A percentile compares a stretch with the other conserved stretches of the same genome.
phyloP scores from a whole-genome alignment of 1,140 invertebrate species.

The Aphaenogaster floridana region DNA sequence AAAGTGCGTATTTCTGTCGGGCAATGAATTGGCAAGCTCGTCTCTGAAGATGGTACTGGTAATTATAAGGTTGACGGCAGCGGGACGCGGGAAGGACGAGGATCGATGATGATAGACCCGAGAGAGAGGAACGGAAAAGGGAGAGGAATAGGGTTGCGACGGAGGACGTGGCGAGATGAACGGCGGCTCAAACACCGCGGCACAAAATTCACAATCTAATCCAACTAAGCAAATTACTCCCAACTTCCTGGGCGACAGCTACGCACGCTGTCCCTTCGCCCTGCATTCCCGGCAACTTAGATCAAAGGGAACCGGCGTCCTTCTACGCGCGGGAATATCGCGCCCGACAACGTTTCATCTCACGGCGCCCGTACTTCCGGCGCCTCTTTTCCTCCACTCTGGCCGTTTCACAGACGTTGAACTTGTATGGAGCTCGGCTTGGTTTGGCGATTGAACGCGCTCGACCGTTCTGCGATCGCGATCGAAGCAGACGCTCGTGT shows the following conservation, averaged over 20 bases:
- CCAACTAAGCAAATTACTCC: slow-evolving; percentile 83
- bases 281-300: slow-evolving; percentile 81
- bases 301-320: slow-evolving; percentile 77
- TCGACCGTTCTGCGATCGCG: slow-evolving; percentile 46
- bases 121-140: background rate
- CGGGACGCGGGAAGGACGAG: background rate
- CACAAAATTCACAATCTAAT: slow-evolving; percentile 83
- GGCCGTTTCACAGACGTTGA: slow-evolving; percentile 30
- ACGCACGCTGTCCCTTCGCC: slow-evolving; percentile 77
- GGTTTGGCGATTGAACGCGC: slow-evolving; percentile 39
- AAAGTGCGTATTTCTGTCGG: slow-evolving; percentile 70
- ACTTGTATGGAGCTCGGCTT: slow-evolving; percentile 22
- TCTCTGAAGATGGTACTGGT: slow-evolving; percentile 74
- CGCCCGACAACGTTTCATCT: slow-evolving; percentile 57
- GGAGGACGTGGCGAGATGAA: slow-evolving; percentile 57
- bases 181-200: slow-evolving; percentile 77
- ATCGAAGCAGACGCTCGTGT: slow-evolving; percentile 29
- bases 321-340: slow-evolving; percentile 52
- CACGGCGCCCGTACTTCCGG: slow-evolving; percentile 59
- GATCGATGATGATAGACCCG: background rate
- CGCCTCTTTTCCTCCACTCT: slow-evolving; percentile 44
- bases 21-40: slow-evolving; percentile 76
- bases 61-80: slow-evolving; percentile 76
- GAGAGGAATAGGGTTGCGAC: background rate
- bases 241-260: slow-evolving; percentile 76